Evolutionary conservation across 2,113 vertebrate species (phyloP).

Genomic region (Leucoraja erinaceus): DNA sequence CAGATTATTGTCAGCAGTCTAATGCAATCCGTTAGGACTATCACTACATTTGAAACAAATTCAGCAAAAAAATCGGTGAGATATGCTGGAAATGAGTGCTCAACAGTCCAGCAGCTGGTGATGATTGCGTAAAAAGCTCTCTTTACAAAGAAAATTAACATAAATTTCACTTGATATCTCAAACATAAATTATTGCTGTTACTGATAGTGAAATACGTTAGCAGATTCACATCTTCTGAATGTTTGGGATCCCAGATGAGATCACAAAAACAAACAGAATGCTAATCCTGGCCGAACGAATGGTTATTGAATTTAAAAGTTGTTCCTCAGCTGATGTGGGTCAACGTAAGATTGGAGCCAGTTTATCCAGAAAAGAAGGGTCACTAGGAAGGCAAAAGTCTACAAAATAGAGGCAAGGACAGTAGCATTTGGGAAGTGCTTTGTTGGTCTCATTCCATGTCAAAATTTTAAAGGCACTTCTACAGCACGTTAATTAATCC

Average conservation of each 20-base stretch:
- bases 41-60: conserved; percentile 14
- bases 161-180: not conserved
- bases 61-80: conserved; percentile 24
- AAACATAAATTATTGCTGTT: not conserved
- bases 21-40: conserved; percentile 15
- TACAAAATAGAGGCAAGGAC: not conserved
- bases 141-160: conserved; percentile 21
- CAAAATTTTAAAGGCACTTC: conserved; percentile 25
- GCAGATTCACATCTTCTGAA: not conserved
- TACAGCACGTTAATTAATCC: not conserved
- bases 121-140: not conserved
- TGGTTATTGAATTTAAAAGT: not conserved
- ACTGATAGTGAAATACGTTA: not conserved
- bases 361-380: conserved; percentile 6
- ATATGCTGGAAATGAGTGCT: not conserved
- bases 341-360: conserved; percentile 25
- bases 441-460: conserved; percentile 9
- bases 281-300: not conserved
- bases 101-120: conserved; percentile 3
- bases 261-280: not conserved
- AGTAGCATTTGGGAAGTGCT: conserved; percentile 3
- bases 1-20: not conserved
- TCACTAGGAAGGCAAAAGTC: not conserved
- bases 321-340: not conserved
- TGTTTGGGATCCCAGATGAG: not conserved